phyloP scores from a whole-genome alignment of 2,888 invertebrate genomes.

The Lottia scabra region DNA sequence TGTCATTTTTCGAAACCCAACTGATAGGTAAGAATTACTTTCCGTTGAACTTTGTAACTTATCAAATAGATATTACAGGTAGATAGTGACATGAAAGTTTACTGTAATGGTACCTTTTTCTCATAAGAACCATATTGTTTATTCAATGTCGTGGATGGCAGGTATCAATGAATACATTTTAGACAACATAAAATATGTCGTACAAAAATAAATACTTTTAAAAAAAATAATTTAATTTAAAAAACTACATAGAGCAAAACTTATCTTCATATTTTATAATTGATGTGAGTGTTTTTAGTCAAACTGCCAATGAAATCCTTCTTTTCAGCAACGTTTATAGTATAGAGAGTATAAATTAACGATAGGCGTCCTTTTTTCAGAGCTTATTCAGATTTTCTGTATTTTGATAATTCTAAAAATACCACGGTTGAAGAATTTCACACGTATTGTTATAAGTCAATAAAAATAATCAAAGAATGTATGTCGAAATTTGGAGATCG shows the following conservation, averaged over 20 bases:
- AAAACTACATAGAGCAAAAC: too few relatives aligned
- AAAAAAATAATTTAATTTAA: too few relatives aligned
- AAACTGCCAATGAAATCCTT: too few relatives aligned
- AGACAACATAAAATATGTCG: not conserved
- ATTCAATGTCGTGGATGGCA: not conserved
- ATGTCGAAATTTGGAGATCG: not conserved
- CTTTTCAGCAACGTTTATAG: too few relatives aligned
- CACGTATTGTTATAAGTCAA: not conserved
- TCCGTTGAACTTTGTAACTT: too few relatives aligned
- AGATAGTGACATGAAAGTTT: too few relatives aligned
- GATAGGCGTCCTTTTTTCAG: not conserved
- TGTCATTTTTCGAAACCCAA: not conserved
- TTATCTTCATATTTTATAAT: too few relatives aligned
- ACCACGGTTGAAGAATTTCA: not conserved
- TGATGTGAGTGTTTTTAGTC: too few relatives aligned
- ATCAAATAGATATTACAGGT: too few relatives aligned
- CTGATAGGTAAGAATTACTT: not conserved
- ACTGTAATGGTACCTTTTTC: too few relatives aligned
- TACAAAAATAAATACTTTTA: too few relatives aligned
- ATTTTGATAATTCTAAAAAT: not conserved
- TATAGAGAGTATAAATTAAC: too few relatives aligned
- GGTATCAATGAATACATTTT: not conserved
- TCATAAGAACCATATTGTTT: not conserved
- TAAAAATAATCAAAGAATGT: not conserved
- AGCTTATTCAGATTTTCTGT: not conserved